Base-by-base conservation (phyloP, 2,888 invertebrate genomes). In the Trissoscelio sp. region DNA sequence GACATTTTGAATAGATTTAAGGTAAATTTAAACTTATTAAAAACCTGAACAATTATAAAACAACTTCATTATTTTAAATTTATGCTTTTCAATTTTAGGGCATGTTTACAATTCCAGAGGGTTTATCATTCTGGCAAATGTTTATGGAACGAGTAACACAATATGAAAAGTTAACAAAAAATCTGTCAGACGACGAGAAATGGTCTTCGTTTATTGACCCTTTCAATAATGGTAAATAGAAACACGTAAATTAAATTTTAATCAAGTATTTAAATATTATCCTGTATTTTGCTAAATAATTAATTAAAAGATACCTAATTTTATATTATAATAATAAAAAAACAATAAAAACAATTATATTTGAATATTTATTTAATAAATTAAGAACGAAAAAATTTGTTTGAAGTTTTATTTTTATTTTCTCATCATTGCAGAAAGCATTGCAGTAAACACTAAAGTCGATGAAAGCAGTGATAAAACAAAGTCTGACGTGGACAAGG, bases 71-170 rank as follows among this genome's bases (percentile, higher is more conserved):
- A 74, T 48, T 62, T 51, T 74, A 14, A 72, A 28, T 28, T 28
- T 28, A 6, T 28, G 48, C 51, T 14, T 24, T 57, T 37, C 2
- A 6, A 62, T 46, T 77, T 88, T 90, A 95, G 94, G 92, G 92
- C 11, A 91, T 96, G 84, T 96, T 96, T 86, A 92, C 92, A 0
- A 92, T 94, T 20, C 94, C 94, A 0, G 93, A 93, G 9, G 94
- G 94, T 0, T 91, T 94, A 31, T 93, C 94, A 0, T 96, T 96
- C 91, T 95, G 95, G 94, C 95, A 95, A 79, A 93, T 92, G 53
- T 96, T 96, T 91, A 93, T 93, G 3, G 94, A 95, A 66, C 93
- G 95, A 83, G 94, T 95, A 0, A 92, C 93, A 3, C 93, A 93
- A 69, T 96, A 96, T 90, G 94, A 95, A 88, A 93, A 93, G 70